Evolutionary conservation across 2,888 invertebrate genomes (phyloP).

Genomic region (Miltochrista miniata): DNA sequence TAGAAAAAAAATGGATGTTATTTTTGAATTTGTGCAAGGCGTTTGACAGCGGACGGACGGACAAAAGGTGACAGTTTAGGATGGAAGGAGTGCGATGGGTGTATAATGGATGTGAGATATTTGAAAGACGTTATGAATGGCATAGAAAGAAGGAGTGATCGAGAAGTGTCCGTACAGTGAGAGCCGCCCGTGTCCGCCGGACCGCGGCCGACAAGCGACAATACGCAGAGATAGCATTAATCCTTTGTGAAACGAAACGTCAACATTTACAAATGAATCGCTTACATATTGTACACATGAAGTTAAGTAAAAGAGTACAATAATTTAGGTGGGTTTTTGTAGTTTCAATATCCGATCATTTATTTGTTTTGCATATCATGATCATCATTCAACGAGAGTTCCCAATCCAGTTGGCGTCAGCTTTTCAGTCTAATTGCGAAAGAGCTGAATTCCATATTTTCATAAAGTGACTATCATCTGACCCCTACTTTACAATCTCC

Average conservation of each 20-base stretch:
- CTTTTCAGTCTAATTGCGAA: no score
- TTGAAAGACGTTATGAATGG: slow-evolving; percentile 79
- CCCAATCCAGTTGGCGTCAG: no score
- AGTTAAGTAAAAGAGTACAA: no score
- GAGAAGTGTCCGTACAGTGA: slow-evolving; percentile 63
- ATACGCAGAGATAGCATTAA: slow-evolving; percentile 54
- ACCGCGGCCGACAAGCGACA: slow-evolving; percentile 40
- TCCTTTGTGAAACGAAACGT: slow-evolving; percentile 53
- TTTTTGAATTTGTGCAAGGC: slow-evolving; percentile 83
- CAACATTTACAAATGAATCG: slow-evolving; percentile 42
- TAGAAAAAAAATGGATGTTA: slow-evolving; percentile 78
- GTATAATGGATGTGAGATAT: slow-evolving; percentile 68
- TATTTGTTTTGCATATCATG: no score
- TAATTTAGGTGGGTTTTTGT: no score
- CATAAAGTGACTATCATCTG: background rate
- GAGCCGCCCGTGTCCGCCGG: slow-evolving; percentile 26
- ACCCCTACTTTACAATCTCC: no score
- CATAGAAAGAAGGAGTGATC: slow-evolving; percentile 79
- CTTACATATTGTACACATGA: slow-evolving; percentile 36
- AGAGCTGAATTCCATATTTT: slow-evolving; percentile 7
- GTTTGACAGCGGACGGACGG: slow-evolving; percentile 77
- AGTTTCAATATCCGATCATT: no score
- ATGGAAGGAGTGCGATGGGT: slow-evolving; percentile 63
- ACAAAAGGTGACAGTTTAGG: slow-evolving; percentile 77
- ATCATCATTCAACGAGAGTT: no score